Evolutionary conservation across 2,888 invertebrate species (phyloP), one percentile per base, ranked within the genome.

Genomic region (Stenichneumon culpator): DNA sequence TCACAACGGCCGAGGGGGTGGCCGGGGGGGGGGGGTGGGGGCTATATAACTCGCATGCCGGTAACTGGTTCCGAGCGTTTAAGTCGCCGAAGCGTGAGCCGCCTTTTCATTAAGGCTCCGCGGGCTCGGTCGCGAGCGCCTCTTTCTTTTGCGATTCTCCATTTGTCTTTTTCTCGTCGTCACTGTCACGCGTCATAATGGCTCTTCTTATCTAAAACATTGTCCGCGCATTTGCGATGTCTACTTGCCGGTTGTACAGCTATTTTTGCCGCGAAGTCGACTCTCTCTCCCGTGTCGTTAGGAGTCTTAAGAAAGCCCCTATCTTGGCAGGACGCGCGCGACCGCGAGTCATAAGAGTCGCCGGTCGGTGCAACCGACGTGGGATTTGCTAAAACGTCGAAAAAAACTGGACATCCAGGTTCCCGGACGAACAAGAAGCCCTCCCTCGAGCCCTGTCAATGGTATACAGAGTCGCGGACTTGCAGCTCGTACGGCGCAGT

Each of bases 141-240:
- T 39, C 47, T 9, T 22, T 22, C 22, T 54, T 28, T 68, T 22
- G 9, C 44, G 3, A 47, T 50, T 9, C 39, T 11, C 57, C 22
- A 60, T 82, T 72, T 85, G 50, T 75, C 79, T 82, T 85, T 85
- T 82, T 82, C 57, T 74, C 77, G 3, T 68, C 25, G 72, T 25
- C 47, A 28, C 36, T 68, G 78, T 68, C 78, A 78, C 86, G 86
- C 88, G 86, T 87, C 87, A 87, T 88, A 88, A 87, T 88, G 80
- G 83, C 75, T 81, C 69, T 86, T 86, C 75, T 86, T 86, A 65
- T 79, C 83, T 47, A 57, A 79, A 82, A 80, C 68, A 63, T 72
- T 74, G 83, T 67, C 54, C 47, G 32, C 69, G 69, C 80, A 19
- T 54, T 78, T 60, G 47, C 75, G 32, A 60, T 72, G n/a, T 14